Percentiles rank a stretch among this genome's conserved stretches.
These are phyloP conservation scores for Astyanax mexicanus DNA, from an alignment of 2,797 vertebrate genomes.

Conservation along the genomic window DNA sequence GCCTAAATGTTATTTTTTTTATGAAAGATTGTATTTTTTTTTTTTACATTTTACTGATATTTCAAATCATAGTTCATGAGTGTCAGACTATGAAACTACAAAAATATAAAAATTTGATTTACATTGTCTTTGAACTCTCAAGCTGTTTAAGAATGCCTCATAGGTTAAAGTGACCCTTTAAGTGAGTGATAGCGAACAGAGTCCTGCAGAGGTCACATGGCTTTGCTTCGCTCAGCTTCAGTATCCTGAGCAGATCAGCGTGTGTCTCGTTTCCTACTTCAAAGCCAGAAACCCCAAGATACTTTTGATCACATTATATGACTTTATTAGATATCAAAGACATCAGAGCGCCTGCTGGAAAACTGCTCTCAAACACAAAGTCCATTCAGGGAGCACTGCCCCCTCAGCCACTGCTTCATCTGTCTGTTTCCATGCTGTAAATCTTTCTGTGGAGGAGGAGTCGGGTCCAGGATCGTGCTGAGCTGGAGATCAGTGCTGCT, in stretches of 20 bases:
- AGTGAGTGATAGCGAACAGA: slow-evolving; percentile 9
- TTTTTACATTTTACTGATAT: too few relatives aligned
- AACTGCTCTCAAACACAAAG: slow-evolving; percentile 15
- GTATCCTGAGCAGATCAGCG: background rate
- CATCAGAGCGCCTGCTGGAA: slow-evolving; percentile 16
- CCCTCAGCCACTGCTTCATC: background rate
- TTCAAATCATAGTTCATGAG: too few relatives aligned
- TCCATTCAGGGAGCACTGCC: background rate
- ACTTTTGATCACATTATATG: slow-evolving; percentile 36
- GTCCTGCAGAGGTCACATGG: background rate
- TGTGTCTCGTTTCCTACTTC: background rate
- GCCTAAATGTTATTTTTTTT: too few relatives aligned
- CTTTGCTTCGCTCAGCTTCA: background rate
- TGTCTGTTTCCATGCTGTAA: background rate
- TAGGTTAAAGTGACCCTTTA: background rate
- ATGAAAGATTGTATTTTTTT: too few relatives aligned
- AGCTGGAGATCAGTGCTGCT: background rate
- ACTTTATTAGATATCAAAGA: slow-evolving; percentile 24
- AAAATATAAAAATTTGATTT: too few relatives aligned
- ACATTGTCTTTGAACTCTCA: too few relatives aligned
- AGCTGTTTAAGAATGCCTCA: background rate
- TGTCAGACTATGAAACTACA: too few relatives aligned
- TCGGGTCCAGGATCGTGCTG: background rate
- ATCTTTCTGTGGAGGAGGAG: background rate
- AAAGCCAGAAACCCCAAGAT: slow-evolving; percentile 12